phyloP scores from a whole-genome alignment of 2,888 invertebrate species.

The Busseola fusca region DNA sequence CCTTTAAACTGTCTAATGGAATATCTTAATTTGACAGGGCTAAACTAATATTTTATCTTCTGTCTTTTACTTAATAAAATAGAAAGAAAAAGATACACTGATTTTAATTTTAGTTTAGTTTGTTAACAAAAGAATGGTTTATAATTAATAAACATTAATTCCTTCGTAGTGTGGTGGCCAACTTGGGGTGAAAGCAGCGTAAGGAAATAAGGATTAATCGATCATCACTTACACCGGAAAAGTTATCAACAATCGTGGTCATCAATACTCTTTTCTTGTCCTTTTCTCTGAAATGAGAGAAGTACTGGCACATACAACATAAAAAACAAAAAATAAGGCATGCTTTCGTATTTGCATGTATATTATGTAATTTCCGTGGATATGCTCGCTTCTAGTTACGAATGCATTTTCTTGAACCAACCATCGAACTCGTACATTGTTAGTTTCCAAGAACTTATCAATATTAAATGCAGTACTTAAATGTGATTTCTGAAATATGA shows the following conservation, averaged over 20 bases:
- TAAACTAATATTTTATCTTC: too few species aligned
- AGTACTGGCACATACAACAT: neutral
- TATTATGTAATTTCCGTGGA: slow-evolving; percentile 39
- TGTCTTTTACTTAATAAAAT: too few species aligned
- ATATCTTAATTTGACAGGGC: too few species aligned
- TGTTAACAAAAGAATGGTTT: neutral
- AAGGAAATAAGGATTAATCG: neutral
- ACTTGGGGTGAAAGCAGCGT: neutral
- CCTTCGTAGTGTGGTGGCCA: neutral
- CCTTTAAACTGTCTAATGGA: too few species aligned
- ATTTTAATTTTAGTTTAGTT: too few species aligned
- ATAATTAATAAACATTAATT: neutral
- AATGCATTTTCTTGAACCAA: slow-evolving; percentile 57
- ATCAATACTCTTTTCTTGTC: neutral
- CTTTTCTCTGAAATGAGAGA: neutral
- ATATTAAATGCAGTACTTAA: slow-evolving; percentile 56
- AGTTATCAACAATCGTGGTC: neutral
- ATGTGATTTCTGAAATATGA: slow-evolving; percentile 61
- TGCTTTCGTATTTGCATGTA: slow-evolving; percentile 31
- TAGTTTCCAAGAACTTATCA: slow-evolving; percentile 62
- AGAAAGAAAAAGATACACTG: too few species aligned
- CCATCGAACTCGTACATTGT: slow-evolving; percentile 43
- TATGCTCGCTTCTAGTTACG: slow-evolving; percentile 39
- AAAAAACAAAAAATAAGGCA: neutral
- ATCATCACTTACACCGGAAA: slow-evolving; percentile 4